Evolutionary conservation across 2,113 vertebrate species (phyloP).

Genomic region (Sebastes schlegelii): DNA sequence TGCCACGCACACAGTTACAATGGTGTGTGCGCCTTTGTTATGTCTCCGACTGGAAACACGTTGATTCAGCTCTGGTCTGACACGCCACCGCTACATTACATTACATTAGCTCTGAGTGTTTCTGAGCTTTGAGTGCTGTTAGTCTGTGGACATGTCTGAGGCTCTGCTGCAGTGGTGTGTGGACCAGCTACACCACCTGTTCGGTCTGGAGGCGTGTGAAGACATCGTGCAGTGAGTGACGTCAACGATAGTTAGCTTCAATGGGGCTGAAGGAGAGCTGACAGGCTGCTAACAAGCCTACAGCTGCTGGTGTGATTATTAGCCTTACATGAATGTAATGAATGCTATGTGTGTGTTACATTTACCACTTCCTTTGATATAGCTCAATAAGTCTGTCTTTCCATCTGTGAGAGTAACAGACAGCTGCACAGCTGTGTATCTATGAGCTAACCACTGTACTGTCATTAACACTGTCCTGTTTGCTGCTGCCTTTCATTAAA

Average conservation of each 20-base stretch:
- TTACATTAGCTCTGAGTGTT: not conserved
- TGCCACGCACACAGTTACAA: not conserved
- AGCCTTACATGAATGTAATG: no score
- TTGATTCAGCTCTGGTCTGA: not conserved
- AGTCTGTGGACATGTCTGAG: constrained; percentile 69
- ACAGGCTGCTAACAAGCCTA: constrained; percentile 5
- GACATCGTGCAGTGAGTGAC: constrained; percentile 91
- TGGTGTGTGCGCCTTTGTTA: constrained; percentile 40
- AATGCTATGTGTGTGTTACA: not conserved
- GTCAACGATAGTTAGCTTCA: not conserved
- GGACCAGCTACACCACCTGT: constrained; percentile 86
- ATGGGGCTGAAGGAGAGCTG: not conserved
- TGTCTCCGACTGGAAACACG: constrained; percentile 61
- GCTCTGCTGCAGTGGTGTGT: constrained; percentile 88
- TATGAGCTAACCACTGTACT: no score
- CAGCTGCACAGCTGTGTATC: not conserved
- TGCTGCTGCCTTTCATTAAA: no score
- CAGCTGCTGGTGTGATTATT: no score
- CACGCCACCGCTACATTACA: not conserved
- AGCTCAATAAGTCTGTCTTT: not conserved
- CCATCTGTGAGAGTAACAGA: not conserved
- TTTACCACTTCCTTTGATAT: not conserved
- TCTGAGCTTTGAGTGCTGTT: not conserved
- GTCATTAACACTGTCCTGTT: no score
- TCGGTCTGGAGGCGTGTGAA: constrained; percentile 91